Evolutionary conservation across 2,113 vertebrate genomes (phyloP).

Genomic region (Zingel zingel): DNA sequence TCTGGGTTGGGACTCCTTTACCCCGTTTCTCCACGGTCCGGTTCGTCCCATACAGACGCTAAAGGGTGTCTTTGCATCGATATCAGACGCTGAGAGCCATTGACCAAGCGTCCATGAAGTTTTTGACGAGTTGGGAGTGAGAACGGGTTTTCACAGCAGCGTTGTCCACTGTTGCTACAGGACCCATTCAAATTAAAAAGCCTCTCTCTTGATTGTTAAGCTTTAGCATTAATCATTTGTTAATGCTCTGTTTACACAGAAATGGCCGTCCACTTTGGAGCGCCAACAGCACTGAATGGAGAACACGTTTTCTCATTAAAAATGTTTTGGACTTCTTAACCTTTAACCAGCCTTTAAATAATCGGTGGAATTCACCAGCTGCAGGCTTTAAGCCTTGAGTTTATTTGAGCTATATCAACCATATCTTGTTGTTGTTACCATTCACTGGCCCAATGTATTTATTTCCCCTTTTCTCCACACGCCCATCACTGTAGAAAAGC

Average conservation of each 20-base stretch:
- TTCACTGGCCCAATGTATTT: slow-evolving; percentile 75
- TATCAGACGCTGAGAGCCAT: too few species aligned
- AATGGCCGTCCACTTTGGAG: slow-evolving; percentile 62
- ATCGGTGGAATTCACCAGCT: slow-evolving; percentile 73
- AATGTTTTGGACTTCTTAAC: slow-evolving; percentile 67
- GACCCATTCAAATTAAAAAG: slow-evolving; percentile 61
- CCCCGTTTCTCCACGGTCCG: too few species aligned
- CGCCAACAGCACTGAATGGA: slow-evolving; percentile 76
- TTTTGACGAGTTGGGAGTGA: too few species aligned
- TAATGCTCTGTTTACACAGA: slow-evolving; percentile 75
- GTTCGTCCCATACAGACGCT: too few species aligned
- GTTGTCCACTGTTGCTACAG: slow-evolving; percentile 68
- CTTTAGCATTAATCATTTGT: slow-evolving; percentile 70
- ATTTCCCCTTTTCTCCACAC: slow-evolving; percentile 66
- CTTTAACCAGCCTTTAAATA: slow-evolving; percentile 79
- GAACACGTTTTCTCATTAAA: slow-evolving; percentile 68
- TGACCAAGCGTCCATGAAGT: too few species aligned
- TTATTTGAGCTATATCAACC: slow-evolving; percentile 75
- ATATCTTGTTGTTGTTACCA: slow-evolving; percentile 62
- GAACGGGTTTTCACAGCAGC: not conserved
- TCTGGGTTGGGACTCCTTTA: too few species aligned
- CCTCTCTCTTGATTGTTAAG: slow-evolving; percentile 74
- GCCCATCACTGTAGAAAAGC: slow-evolving; percentile 73
- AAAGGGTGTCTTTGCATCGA: too few species aligned
- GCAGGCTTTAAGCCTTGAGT: slow-evolving; percentile 74